Percentiles rank a stretch among this genome's conserved stretches.
These are phyloP conservation scores for Hyperopisus bebe DNA, from an alignment of 2,113 vertebrate species.

Conservation along the genomic window DNA sequence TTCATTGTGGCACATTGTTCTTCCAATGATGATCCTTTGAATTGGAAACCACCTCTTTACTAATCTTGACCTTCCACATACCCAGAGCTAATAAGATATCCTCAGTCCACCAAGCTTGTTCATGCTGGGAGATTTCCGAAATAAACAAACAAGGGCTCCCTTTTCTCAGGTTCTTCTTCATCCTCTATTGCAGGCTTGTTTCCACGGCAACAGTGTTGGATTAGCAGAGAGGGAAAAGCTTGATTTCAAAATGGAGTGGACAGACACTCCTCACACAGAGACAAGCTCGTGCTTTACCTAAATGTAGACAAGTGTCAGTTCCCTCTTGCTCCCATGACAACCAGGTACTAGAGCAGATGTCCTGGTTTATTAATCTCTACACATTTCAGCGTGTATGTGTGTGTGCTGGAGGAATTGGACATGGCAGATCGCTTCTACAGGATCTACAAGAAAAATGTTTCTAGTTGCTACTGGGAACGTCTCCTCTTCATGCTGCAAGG, in stretches of 20 bases:
- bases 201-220: conserved; percentile 70
- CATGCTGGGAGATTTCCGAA: conserved; percentile 41
- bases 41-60: conserved; percentile 1
- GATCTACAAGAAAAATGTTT: neutral
- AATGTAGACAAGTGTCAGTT: conserved; percentile 56
- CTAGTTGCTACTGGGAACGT: neutral
- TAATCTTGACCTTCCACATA: conserved; percentile 7
- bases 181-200: conserved; percentile 60
- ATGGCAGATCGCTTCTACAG: neutral
- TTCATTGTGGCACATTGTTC: neutral
- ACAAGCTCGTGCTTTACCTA: conserved; percentile 59
- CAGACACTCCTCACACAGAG: conserved; percentile 52
- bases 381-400: neutral
- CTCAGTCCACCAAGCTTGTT: conserved; percentile 48
- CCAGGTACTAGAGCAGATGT: conserved; percentile 51
- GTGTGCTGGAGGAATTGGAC: neutral
- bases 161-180: conserved; percentile 54
- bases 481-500: neutral
- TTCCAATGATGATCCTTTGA: neutral
- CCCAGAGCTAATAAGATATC: conserved; percentile 28
- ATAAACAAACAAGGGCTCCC: conserved; percentile 66
- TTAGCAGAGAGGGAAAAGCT: conserved; percentile 57
- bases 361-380: neutral
- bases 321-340: conserved; percentile 70
- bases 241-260: conserved; percentile 19